Conservation (phyloP, 1,140 invertebrate species). For the Dermatophagoides farinae region DNA sequence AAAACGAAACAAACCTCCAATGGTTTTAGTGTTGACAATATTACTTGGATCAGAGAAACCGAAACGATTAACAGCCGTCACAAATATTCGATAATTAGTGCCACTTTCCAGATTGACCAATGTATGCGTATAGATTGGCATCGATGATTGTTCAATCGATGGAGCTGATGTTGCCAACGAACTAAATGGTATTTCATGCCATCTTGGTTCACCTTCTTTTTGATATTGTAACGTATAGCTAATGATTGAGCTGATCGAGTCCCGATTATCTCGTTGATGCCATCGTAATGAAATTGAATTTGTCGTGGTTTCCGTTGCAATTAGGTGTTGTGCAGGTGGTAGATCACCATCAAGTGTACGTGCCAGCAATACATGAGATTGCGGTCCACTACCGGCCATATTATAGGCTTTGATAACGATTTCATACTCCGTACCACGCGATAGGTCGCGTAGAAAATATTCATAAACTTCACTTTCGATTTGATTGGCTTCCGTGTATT, state of each 20-base stretch:
- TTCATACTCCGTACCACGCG: constrained; percentile 18
- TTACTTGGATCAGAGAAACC: constrained; percentile 20
- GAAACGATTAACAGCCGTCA: constrained; percentile 19
- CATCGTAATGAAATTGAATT: constrained; percentile 3
- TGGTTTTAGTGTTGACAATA: constrained; percentile 11
- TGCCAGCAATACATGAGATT: constrained; percentile 46
- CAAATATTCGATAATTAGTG: constrained; percentile 18
- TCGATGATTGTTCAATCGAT: neutral
- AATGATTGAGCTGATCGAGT: neutral
- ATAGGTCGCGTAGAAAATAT: constrained; percentile 19
- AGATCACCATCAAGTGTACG: constrained; percentile 60
- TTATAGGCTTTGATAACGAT: constrained; percentile 21
- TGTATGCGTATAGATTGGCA: constrained; percentile 17
- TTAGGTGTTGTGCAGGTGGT: constrained; percentile 15
- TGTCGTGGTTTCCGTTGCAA: neutral
- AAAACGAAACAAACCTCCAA: constrained; percentile 14
- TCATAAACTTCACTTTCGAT: constrained; percentile 15
- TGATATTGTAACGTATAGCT: constrained; percentile 18
- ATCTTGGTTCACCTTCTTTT: constrained; percentile 15
- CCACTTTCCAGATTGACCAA: constrained; percentile 16
- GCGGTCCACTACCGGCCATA: constrained; percentile 20
- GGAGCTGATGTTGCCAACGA: constrained; percentile 15
- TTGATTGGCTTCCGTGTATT: neutral
- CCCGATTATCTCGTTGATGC: constrained; percentile 5
- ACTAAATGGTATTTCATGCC: constrained; percentile 17